phyloP scores from a whole-genome alignment of 2,797 vertebrate species.

The Sphenodon punctatus region DNA sequence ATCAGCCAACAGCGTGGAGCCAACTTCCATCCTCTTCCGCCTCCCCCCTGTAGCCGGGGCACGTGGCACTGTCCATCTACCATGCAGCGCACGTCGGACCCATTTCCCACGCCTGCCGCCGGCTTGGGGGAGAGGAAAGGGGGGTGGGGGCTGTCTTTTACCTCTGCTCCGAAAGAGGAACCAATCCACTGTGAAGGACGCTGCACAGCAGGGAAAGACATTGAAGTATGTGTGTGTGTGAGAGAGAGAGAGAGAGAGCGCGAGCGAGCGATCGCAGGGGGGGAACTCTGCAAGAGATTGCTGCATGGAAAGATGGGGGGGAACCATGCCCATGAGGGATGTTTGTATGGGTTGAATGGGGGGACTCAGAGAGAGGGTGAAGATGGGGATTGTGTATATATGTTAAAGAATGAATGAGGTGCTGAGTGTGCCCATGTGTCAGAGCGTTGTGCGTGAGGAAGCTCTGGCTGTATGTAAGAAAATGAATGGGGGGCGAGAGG shows the following conservation, averaged over 20 bases:
- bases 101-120: constrained; percentile 77
- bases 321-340: background rate
- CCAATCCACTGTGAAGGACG: constrained; percentile 78
- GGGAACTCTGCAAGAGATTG: background rate
- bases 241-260: background rate
- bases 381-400: no score
- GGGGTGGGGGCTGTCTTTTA: constrained; percentile 22
- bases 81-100: constrained; percentile 75
- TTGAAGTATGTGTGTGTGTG: background rate
- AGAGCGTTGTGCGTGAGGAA: no score
- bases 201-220: constrained; percentile 40
- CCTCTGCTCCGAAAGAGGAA: constrained; percentile 64
- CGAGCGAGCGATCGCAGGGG: background rate
- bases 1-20: background rate
- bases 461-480: no score
- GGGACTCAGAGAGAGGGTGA: no score
- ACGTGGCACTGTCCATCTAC: constrained; percentile 42
- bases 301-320: no score
- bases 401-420: background rate
- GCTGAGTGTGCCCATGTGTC: no score
- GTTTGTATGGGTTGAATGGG: no score
- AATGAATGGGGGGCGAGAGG: background rate
- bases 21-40: background rate
- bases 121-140: constrained; percentile 27
- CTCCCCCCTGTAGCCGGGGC: background rate